phyloP scores from a whole-genome alignment of 2,888 invertebrate genomes.

The Colostygia pectinataria region DNA sequence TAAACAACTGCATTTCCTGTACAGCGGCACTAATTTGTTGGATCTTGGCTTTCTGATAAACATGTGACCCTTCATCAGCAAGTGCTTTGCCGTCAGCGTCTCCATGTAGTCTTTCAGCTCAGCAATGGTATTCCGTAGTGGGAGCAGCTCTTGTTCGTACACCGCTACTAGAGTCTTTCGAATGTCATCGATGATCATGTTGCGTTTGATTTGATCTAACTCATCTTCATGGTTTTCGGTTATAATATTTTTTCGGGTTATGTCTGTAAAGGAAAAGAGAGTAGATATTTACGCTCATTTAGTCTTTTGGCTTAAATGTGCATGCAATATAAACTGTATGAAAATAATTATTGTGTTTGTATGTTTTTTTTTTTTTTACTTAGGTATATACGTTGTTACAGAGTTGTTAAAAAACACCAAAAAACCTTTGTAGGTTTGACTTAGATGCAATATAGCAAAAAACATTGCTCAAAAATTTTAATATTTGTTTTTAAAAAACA shows the following conservation, averaged over 20 bases:
- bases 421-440: no score
- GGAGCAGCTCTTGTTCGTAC: conserved; percentile 59
- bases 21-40: conserved; percentile 22
- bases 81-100: conserved; percentile 47
- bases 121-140: conserved; percentile 57
- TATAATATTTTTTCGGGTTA: neutral
- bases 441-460: no score
- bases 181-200: conserved; percentile 19
- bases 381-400: no score
- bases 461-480: no score
- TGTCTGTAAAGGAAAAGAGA: conserved; percentile 6
- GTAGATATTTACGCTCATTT: neutral
- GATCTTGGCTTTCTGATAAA: conserved; percentile 6
- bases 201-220: conserved; percentile 10
- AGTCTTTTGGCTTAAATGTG: no score
- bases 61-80: conserved; percentile 39
- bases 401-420: no score
- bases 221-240: conserved; percentile 2
- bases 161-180: conserved; percentile 40
- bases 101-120: conserved; percentile 57
- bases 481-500: no score
- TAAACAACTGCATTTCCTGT: conserved; percentile 48
- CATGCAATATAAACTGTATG: no score
- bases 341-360: no score
- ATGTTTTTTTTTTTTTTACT: no score